phyloP scores from a whole-genome alignment of 2,113 vertebrate genomes.

The Riparia riparia region DNA sequence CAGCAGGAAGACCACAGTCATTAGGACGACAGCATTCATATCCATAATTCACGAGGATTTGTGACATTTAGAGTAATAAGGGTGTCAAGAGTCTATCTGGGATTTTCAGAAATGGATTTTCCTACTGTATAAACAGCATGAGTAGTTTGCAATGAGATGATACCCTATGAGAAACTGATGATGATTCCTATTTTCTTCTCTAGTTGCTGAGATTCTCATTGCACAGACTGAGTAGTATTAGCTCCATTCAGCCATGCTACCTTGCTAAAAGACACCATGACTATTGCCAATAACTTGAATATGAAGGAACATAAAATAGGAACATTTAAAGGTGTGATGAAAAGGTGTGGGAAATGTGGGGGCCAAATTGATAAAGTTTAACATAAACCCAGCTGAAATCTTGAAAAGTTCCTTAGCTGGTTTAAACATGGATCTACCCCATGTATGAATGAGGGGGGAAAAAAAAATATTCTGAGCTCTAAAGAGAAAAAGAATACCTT shows the following conservation, averaged over 20 bases:
- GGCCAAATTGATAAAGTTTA: neutral
- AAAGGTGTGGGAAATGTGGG: neutral
- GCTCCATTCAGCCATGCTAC: neutral
- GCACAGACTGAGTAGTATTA: neutral
- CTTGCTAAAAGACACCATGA: neutral
- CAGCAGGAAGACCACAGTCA: rapidly evolving
- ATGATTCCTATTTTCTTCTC: neutral
- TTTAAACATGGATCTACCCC: neutral
- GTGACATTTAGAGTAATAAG: neutral
- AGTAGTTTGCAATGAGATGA: neutral
- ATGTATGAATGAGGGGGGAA: neutral
- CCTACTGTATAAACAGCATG: neutral
- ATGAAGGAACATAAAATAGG: neutral
- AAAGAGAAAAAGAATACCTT: neutral
- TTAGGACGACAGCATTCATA: neutral
- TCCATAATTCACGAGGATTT: neutral
- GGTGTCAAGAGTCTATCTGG: neutral
- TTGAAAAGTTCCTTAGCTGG: neutral
- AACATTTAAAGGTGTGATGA: neutral
- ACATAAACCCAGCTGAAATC: neutral
- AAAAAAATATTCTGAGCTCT: neutral
- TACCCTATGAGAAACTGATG: neutral
- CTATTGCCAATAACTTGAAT: neutral
- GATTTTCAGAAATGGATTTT: neutral
- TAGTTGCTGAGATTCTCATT: neutral